A percentile compares a stretch with the other conserved stretches of the same genome.
Evolutionary conservation across 2,113 vertebrate species (phyloP).

Genomic region (Hippocampus mohnikei): DNA sequence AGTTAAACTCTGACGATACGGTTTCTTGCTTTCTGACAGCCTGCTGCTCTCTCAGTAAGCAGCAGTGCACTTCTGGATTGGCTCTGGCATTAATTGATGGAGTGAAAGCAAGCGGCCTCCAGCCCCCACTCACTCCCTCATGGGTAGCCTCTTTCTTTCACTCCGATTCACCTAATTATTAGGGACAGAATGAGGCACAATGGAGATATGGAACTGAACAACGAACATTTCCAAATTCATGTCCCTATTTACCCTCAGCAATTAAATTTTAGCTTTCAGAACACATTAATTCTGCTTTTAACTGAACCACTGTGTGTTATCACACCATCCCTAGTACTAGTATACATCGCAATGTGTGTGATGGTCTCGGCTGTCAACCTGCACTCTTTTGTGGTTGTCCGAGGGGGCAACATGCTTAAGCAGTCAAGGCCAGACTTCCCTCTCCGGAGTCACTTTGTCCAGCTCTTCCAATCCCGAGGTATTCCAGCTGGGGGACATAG

Average conservation of each 20-base stretch:
- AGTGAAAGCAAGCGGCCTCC: conserved; percentile 65
- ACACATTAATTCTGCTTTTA: background rate
- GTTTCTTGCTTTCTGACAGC: conserved; percentile 6
- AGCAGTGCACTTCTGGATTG: conserved; percentile 68
- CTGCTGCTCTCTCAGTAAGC: conserved; percentile 73
- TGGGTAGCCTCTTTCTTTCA: conserved; percentile 67
- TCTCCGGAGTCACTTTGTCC: too few species aligned
- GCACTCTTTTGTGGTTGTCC: background rate
- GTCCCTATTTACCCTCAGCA: background rate
- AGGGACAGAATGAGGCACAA: conserved; percentile 72
- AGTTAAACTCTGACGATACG: background rate
- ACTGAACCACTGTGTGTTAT: background rate
- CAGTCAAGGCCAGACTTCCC: too few species aligned
- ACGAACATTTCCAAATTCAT: background rate
- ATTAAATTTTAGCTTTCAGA: background rate
- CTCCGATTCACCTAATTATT: conserved; percentile 77
- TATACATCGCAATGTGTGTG: background rate
- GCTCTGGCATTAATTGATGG: conserved; percentile 79
- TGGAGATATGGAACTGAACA: conserved; percentile 70
- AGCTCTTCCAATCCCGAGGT: too few species aligned
- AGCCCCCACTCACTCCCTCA: conserved; percentile 57
- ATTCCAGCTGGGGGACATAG: too few species aligned
- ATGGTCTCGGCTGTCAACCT: background rate
- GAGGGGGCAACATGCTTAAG: background rate
- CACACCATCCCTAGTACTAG: background rate